Evolutionary conservation across 2,888 invertebrate species (phyloP).

Genomic region (Drosophila kuntzei): DNA sequence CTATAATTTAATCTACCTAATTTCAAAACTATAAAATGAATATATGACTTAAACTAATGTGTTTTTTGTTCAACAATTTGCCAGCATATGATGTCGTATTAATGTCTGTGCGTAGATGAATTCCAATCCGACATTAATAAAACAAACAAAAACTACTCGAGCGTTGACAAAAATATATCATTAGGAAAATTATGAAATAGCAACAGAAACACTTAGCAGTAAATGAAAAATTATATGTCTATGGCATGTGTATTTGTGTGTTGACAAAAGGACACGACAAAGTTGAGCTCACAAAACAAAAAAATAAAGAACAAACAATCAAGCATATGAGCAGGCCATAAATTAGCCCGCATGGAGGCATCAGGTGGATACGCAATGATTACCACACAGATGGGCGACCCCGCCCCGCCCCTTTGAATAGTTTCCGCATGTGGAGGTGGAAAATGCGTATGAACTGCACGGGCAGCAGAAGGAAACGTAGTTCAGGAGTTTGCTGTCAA

Average conservation of each 20-base stretch:
- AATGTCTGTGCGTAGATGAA: not conserved
- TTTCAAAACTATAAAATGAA: too few relatives aligned
- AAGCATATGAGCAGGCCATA: constrained; percentile 71
- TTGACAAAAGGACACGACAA: constrained; percentile 50
- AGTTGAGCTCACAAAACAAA: not conserved
- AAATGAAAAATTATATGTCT: constrained; percentile 70
- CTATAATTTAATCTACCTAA: too few relatives aligned
- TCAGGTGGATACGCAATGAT: constrained; percentile 56
- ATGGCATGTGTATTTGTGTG: constrained; percentile 25
- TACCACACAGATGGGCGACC: constrained; percentile 33
- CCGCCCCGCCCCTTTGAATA: constrained; percentile 21
- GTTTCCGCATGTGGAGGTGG: constrained; percentile 46
- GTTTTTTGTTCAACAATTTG: not conserved
- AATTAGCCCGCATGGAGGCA: constrained; percentile 77
- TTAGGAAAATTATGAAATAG: constrained; percentile 73
- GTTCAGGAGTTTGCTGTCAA: constrained; percentile 54
- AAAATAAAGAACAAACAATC: constrained; percentile 35
- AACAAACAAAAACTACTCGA: constrained; percentile 67
- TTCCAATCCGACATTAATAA: constrained; percentile 32
- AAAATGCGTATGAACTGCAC: constrained; percentile 51
- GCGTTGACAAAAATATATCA: constrained; percentile 70
- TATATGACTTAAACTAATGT: too few relatives aligned
- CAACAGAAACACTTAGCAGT: constrained; percentile 69
- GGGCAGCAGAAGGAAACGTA: constrained; percentile 1
- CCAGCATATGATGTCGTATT: not conserved